phyloP scores from a whole-genome alignment of 2,113 vertebrate species.

The Pygoscelis antarcticus region DNA sequence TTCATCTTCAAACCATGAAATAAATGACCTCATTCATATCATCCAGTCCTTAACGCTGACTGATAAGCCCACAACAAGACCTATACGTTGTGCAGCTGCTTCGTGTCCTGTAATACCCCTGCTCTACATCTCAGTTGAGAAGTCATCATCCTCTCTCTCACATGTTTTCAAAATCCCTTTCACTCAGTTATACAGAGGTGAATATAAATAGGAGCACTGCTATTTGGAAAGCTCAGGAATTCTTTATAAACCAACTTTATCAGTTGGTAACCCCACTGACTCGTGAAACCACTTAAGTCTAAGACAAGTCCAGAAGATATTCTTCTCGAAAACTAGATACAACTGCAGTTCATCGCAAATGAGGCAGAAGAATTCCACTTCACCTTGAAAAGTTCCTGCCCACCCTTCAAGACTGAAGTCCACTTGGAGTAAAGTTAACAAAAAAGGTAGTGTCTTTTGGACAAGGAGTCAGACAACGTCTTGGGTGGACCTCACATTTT shows the following conservation, averaged over 20 bases:
- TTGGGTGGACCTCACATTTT: background rate
- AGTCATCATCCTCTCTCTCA: background rate
- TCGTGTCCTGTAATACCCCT: background rate
- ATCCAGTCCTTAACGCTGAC: background rate
- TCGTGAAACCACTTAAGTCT: background rate
- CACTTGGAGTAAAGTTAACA: accelerated
- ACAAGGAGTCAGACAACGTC: background rate
- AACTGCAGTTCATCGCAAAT: background rate
- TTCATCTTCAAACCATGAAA: background rate
- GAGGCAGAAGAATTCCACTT: background rate
- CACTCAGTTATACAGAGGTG: background rate
- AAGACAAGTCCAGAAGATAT: background rate
- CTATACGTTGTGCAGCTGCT: background rate
- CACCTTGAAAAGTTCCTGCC: background rate
- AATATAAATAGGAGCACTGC: background rate
- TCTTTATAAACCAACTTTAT: background rate
- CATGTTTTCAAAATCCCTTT: background rate
- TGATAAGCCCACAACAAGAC: background rate
- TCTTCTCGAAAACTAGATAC: background rate
- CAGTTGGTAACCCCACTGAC: background rate
- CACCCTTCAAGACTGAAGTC: background rate
- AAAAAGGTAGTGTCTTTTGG: background rate
- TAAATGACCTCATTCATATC: background rate
- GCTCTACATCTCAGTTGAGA: background rate
- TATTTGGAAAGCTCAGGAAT: background rate